Base-by-base conservation (phyloP, 2,888 invertebrate species). In the Drosophila percnosoma region DNA sequence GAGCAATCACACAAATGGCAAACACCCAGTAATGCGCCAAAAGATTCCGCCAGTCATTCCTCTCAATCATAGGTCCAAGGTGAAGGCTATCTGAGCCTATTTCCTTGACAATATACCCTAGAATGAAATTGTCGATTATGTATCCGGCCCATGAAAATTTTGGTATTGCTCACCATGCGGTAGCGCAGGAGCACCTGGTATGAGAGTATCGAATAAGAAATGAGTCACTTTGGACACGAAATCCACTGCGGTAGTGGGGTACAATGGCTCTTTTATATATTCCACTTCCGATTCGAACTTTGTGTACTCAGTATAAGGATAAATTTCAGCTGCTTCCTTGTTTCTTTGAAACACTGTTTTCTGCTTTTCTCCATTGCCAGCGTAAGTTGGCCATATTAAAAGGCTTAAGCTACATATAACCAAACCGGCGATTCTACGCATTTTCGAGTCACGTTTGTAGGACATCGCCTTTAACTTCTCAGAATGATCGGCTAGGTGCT, bases 11-110 rank as follows among this genome's bases (percentile, higher is more conserved):
- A 60, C 93, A 2, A 11, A 42, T 42, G 42, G 21, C 5, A 21
- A 42, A 42, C 11, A 95, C 95, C 93, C 93, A 93, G 71, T 93
- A 93, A 49, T 95, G 94, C 27, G 91, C 85, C 48, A 94, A 72
- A 45, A 95, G 87, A 70, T 93, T 92, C 54, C 92, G 92, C 94
- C 94, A 94, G 86, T 94, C 93, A 68, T 93, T 91, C 29, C 91
- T 77, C 53, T 90, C 79, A 57, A 91, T 83, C 75, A 92, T 91
- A 61, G 90, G 87, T 18, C 92, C 92, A 73, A 82, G 52, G 48
- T 81, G 68, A 49, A 93, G 60, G 33, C 57, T 34, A 33, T 87
- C 73, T 53, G 18, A 80, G 67, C 74, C 91, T 78, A 62, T 81
- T 83, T 53, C 91, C 71, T 70, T 29, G 1, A 79, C 81, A 75